phyloP scores from a whole-genome alignment of 2,797 vertebrate genomes.

The Paguma larvata region DNA sequence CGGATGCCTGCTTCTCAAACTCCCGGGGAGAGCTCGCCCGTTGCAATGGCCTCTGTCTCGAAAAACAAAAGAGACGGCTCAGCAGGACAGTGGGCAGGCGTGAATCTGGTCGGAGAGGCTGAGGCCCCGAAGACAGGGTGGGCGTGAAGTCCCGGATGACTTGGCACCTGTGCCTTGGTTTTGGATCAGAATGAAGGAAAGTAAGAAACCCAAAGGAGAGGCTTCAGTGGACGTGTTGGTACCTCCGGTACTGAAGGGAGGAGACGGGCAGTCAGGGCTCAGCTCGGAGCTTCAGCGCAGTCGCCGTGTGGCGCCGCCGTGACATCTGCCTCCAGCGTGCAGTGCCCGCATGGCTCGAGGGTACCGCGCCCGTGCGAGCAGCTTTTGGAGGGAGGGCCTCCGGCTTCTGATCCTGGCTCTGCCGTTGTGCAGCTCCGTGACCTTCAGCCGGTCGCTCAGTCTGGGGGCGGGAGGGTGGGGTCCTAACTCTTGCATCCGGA shows the following conservation, averaged over 20 bases:
- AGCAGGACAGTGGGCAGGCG: neutral
- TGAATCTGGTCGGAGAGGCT: accelerated
- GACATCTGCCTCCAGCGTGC: no score
- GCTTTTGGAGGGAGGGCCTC: neutral
- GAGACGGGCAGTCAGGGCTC: neutral
- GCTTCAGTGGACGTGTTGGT: neutral
- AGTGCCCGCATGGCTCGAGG: no score
- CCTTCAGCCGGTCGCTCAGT: neutral
- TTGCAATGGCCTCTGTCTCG: neutral
- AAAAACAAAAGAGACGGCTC: no score
- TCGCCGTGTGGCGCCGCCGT: no score
- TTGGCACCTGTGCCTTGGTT: neutral
- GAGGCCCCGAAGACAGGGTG: neutral
- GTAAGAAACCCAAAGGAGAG: neutral
- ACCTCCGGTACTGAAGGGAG: neutral
- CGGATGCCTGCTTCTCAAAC: neutral
- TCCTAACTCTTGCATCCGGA: neutral
- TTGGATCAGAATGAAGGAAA: neutral
- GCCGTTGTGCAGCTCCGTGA: neutral
- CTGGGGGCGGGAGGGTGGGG: neutral
- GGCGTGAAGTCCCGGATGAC: neutral
- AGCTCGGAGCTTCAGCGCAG: neutral
- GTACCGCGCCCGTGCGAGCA: no score
- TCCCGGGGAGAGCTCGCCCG: neutral
- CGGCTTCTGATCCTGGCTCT: neutral